A percentile compares a stretch with the other conserved stretches of the same genome.
Conservation (phyloP, 2,888 invertebrate genomes). For the Apamea monoglypha region DNA sequence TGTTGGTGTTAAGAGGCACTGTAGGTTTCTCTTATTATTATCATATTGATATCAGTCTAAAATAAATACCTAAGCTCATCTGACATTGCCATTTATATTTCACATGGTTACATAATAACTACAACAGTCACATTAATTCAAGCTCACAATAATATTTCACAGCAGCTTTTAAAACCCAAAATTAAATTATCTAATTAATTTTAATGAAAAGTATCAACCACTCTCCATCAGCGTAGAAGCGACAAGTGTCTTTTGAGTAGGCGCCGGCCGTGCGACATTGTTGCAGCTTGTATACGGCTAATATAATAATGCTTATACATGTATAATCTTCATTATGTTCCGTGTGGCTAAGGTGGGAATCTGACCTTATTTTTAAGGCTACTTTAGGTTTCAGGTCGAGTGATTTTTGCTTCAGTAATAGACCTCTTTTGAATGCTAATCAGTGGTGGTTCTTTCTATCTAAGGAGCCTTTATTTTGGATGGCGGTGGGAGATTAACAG, state of each 20-base stretch:
- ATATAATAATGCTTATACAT: constrained; percentile 78
- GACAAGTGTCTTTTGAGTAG: constrained; percentile 84
- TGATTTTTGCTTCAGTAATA: neutral
- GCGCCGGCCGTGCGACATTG: constrained; percentile 79
- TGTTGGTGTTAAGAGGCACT: neutral
- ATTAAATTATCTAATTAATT: neutral
- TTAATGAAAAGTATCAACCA: constrained; percentile 75
- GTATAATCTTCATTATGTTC: constrained; percentile 74
- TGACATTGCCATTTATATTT: neutral
- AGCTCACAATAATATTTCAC: neutral
- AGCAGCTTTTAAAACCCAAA: neutral
- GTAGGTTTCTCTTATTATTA: neutral
- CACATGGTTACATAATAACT: neutral
- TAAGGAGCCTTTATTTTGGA: neutral
- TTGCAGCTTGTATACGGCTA: constrained; percentile 81
- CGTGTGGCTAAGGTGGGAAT: constrained; percentile 47
- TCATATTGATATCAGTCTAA: neutral
- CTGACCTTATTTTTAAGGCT: constrained; percentile 58
- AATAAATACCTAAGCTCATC: neutral
- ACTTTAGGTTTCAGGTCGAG: neutral
- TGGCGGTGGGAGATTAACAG: neutral
- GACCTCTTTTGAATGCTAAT: neutral
- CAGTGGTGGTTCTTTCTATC: neutral
- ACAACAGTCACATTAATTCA: neutral
- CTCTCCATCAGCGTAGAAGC: constrained; percentile 63